These are phyloP conservation scores for Ascaphus truei DNA, from an alignment of 2,113 vertebrate species.

Conservation along the genomic window DNA sequence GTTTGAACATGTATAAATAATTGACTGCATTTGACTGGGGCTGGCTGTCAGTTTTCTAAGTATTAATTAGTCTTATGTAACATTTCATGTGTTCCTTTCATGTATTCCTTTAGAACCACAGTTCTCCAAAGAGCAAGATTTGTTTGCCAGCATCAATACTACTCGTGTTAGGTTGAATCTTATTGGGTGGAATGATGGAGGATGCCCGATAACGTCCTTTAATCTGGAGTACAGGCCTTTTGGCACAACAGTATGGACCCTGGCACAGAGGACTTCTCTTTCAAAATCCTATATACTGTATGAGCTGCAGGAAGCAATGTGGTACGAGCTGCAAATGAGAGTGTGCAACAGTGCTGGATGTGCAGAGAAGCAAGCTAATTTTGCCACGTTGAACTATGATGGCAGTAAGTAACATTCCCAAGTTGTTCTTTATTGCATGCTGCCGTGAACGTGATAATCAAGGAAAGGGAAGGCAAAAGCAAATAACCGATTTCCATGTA, in stretches of 20 bases:
- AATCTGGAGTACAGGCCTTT: constrained; percentile 90
- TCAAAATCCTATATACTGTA: constrained; percentile 93
- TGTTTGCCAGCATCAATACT: constrained; percentile 93
- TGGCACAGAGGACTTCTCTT: constrained; percentile 86
- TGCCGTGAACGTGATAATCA: too few relatives aligned
- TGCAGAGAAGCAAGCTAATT: constrained; percentile 88
- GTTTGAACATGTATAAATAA: too few relatives aligned
- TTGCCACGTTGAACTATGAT: constrained; percentile 88
- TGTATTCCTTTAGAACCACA: constrained; percentile 86
- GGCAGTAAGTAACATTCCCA: constrained; percentile 80
- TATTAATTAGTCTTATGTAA: neutral
- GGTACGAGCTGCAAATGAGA: constrained; percentile 96
- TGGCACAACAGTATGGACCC: constrained; percentile 86
- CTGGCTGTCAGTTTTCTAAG: too few relatives aligned
- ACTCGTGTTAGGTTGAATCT: constrained; percentile 87
- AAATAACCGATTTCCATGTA: too few relatives aligned
- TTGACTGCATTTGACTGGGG: too few relatives aligned
- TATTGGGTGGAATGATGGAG: constrained; percentile 95
- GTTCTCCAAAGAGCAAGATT: constrained; percentile 96
- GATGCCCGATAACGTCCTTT: constrained; percentile 95
- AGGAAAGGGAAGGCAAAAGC: too few relatives aligned
- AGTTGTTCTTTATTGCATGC: neutral
- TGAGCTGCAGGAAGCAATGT: constrained; percentile 90
- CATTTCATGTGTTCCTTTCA: neutral
- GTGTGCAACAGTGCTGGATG: constrained; percentile 96